Conservation (phyloP, 23 tunicate species). For the Clavelina lepadiformis region DNA sequence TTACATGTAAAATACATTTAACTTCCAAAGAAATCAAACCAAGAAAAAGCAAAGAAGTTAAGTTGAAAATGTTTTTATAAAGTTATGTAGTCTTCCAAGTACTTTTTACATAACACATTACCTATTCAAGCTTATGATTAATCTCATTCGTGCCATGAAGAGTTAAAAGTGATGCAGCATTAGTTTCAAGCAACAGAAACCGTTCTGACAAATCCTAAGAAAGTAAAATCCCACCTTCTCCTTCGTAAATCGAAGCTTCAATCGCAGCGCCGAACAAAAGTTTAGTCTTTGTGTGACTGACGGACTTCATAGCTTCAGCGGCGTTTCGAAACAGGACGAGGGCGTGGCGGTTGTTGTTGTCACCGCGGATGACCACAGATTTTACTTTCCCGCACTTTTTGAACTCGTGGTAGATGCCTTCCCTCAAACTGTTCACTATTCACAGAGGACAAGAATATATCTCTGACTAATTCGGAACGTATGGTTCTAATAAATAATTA, state of each 20-base stretch:
- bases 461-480: too few relatives aligned
- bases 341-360: conserved; percentile 62
- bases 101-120: too few relatives aligned
- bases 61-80: neutral
- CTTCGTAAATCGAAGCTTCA: conserved; percentile 85
- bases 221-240: conserved; percentile 48
- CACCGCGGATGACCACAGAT: conserved; percentile 82
- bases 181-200: neutral
- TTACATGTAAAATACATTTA: too few relatives aligned
- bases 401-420: conserved; percentile 88
- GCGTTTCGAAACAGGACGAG: conserved; percentile 81
- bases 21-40: neutral
- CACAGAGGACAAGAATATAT: too few relatives aligned
- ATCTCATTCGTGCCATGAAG: too few relatives aligned
- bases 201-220: neutral
- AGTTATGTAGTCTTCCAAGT: too few relatives aligned
- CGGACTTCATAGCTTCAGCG: conserved; percentile 72
- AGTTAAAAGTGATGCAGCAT: too few relatives aligned
- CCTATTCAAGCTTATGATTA: too few relatives aligned
- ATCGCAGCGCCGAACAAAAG: conserved; percentile 88
- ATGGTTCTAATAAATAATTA: too few relatives aligned
- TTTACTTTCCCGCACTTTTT: conserved; percentile 90
- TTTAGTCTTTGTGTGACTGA: conserved; percentile 76
- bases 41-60: neutral
- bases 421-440: conserved; percentile 70